phyloP scores from a whole-genome alignment of 2,113 vertebrate species.

The Pogona vitticeps region DNA sequence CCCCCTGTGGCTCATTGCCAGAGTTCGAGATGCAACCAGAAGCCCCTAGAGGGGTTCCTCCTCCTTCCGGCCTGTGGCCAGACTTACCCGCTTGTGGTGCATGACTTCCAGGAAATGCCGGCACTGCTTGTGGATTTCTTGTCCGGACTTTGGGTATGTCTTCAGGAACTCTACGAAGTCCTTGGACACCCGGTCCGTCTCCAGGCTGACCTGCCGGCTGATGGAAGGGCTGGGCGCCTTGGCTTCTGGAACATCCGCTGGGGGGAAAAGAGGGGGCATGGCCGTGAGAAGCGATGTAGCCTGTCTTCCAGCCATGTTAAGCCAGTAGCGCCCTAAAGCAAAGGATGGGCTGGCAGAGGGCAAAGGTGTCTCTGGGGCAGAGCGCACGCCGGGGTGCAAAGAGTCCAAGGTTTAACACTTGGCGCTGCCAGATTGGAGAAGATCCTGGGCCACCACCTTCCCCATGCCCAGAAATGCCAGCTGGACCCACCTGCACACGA shows the following conservation, averaged over 20 bases:
- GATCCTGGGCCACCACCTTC: too few relatives aligned
- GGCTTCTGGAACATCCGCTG: conserved; percentile 87
- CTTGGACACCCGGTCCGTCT: conserved; percentile 90
- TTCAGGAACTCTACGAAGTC: conserved; percentile 95
- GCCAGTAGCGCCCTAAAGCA: too few relatives aligned
- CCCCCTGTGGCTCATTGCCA: not conserved
- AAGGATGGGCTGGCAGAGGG: not conserved
- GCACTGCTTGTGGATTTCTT: conserved; percentile 94
- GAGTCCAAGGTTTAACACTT: not conserved
- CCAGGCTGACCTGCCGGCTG: conserved; percentile 88
- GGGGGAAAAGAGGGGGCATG: conserved; percentile 42
- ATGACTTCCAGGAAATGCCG: conserved; percentile 87
- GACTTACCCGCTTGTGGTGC: conserved; percentile 89
- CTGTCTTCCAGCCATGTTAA: not conserved
- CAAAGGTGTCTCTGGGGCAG: not conserved
- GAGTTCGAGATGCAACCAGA: not conserved
- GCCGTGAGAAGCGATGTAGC: not conserved
- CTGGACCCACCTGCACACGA: not conserved
- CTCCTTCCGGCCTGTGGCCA: not conserved
- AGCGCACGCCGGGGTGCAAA: not conserved
- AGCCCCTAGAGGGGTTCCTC: not conserved
- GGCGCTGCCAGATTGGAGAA: not conserved
- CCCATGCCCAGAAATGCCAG: not conserved
- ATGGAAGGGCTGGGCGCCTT: conserved; percentile 91
- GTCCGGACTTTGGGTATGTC: conserved; percentile 87